These are phyloP conservation scores for Aporrectodea caliginosa DNA, from an alignment of 1,140 invertebrate genomes.

Conservation along the genomic window DNA sequence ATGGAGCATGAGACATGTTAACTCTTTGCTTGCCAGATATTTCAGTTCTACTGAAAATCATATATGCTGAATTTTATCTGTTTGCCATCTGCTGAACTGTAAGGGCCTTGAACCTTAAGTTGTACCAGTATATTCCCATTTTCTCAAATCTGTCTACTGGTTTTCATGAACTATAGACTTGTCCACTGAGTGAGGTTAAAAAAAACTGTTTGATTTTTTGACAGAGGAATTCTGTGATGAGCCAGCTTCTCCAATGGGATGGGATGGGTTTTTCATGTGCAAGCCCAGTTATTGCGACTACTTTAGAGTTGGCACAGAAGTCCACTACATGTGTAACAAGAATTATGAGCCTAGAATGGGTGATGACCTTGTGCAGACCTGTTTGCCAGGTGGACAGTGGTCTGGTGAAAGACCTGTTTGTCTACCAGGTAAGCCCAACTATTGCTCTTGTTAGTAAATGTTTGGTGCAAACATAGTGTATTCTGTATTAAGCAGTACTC, in stretches of 20 bases:
- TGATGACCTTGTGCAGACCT: conserved; percentile 35
- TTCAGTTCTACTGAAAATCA: no score
- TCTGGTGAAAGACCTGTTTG: conserved; percentile 38
- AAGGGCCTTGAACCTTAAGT: no score
- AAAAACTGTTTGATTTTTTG: background rate
- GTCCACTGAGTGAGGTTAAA: background rate
- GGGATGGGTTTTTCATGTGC: conserved; percentile 26
- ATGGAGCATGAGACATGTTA: no score
- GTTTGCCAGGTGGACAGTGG: conserved; percentile 37
- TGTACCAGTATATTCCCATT: no score
- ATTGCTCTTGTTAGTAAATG: no score
- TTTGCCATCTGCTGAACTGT: no score
- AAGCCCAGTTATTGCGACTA: conserved; percentile 20
- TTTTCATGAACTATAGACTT: no score
- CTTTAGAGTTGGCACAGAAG: conserved; percentile 32
- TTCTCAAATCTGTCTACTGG: no score
- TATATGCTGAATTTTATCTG: no score
- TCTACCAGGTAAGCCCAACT: conserved; percentile 38
- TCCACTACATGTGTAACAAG: conserved; percentile 40
- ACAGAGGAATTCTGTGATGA: conserved; percentile 24
- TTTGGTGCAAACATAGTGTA: no score
- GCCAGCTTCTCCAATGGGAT: conserved; percentile 18
- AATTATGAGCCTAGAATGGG: conserved; percentile 37
- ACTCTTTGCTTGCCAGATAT: no score
- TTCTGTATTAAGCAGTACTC: no score